phyloP scores from a whole-genome alignment of 2,888 invertebrate genomes.

The Aphidoletes aphidimyza region DNA sequence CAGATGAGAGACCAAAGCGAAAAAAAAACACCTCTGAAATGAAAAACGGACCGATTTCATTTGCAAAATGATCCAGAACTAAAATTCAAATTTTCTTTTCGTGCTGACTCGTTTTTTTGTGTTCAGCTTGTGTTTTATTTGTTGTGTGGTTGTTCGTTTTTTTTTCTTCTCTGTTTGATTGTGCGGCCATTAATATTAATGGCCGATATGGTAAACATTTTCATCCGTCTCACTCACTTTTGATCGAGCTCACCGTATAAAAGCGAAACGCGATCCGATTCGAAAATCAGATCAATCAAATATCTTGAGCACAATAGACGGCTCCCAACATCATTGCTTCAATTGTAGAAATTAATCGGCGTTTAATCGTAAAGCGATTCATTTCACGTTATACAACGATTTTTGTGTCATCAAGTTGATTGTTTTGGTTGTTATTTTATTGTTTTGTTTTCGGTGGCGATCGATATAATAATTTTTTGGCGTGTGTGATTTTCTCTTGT shows the following conservation, averaged over 20 bases:
- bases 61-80: conserved; percentile 47
- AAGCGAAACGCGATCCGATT: conserved; percentile 28
- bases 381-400: not conserved
- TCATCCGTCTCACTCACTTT: not conserved
- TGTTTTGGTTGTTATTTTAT: not conserved
- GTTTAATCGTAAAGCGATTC: not conserved
- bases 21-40: too few species aligned
- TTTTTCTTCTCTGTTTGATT: not conserved
- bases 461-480: not conserved
- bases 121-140: not conserved
- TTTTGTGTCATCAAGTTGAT: conserved; percentile 21
- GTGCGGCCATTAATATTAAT: conserved; percentile 27
- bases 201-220: conserved; percentile 42
- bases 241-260: conserved; percentile 9
- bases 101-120: conserved; percentile 15
- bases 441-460: too few species aligned
- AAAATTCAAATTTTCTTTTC: conserved; percentile 50
- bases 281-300: conserved; percentile 54
- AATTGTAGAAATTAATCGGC: not conserved
- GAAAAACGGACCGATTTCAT: conserved; percentile 32
- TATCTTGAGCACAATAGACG: conserved; percentile 46
- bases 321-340: conserved; percentile 36
- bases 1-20: too few species aligned
- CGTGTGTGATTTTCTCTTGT: not conserved
- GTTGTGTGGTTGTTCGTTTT: not conserved